Evolutionary conservation across 2,797 vertebrate genomes (phyloP), one percentile per base, ranked within the genome.

Genomic region (Artibeus jamaicensis): DNA sequence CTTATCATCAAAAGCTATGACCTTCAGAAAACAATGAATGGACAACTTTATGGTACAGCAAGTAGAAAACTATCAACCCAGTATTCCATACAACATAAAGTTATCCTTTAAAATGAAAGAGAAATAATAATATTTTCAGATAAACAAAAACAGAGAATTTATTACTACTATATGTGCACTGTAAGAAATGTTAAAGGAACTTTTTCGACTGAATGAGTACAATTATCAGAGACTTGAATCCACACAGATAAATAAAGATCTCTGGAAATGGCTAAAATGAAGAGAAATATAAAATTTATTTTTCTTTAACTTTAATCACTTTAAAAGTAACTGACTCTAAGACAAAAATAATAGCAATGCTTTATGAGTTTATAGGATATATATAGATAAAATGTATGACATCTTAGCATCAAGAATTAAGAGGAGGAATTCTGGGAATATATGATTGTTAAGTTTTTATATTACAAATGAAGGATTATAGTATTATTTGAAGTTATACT

Each of bases 11-110:
- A 70, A 65, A 71, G 24, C 70, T 37, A 74, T 42, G 19, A 22
- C 86, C 59, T 92, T 19, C 21, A 78, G 39, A 88, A 83, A 92
- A n/a, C 18, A 86, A 71, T 73, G 34, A 95, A 91, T 26, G 96
- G 50, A 79, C 48, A 82, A 44, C 67, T 50, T 83, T 84, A 68
- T 42, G 70, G 34, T 73, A 37, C 4, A 68, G 39, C 34, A 76
- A 82, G 11, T 39, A 55, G 82, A 57, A 79, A 71, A 34, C 39
- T 84, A 2, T 71, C 50, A 74, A 39, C 9, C 6, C 12, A 89
- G 2, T 74, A 14, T 81, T 89, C 42, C 5, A 78, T 53, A 79
- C 44, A 6, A 82, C 14, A 46, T 62, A 29, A 84, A 84, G 15
- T 44, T 89, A 67, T 53, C 39, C 71, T 77, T 86, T 94, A 15